Conservation (phyloP, 1,140 invertebrate genomes). For the Aphaenogaster ashmeadi region DNA sequence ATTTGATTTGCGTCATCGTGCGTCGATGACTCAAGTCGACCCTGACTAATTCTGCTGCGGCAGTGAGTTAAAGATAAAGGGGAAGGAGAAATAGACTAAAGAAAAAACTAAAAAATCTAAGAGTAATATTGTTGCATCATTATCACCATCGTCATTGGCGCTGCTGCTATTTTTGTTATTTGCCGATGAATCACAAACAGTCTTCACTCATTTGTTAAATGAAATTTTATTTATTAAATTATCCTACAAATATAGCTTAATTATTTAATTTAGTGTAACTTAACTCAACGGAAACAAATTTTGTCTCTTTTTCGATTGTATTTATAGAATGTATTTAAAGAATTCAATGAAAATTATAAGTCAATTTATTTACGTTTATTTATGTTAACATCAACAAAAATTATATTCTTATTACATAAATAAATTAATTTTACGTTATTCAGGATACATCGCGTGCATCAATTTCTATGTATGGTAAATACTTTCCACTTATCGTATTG, state of each 20-base stretch:
- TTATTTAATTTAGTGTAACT: no score
- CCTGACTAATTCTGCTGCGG: constrained; percentile 1
- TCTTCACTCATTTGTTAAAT: neutral
- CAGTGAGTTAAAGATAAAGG: neutral
- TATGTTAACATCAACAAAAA: neutral
- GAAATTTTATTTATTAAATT: neutral
- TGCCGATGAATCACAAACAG: neutral
- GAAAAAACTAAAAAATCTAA: neutral
- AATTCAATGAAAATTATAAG: neutral
- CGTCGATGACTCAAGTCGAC: constrained; percentile 15
- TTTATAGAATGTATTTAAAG: neutral
- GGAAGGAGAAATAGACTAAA: neutral
- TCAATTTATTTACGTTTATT: neutral
- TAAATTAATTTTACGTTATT: constrained; percentile 8
- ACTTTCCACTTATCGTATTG: neutral
- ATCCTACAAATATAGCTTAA: neutral
- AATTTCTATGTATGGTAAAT: constrained; percentile 7
- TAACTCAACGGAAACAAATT: neutral
- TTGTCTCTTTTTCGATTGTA: neutral
- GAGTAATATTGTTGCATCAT: neutral
- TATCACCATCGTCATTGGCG: neutral
- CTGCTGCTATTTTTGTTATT: neutral
- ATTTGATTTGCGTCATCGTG: neutral
- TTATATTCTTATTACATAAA: neutral
- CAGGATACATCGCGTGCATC: neutral